These are phyloP conservation scores for Asteroscopus sphinx DNA, from an alignment of 2,888 invertebrate genomes.

Conservation along the genomic window DNA sequence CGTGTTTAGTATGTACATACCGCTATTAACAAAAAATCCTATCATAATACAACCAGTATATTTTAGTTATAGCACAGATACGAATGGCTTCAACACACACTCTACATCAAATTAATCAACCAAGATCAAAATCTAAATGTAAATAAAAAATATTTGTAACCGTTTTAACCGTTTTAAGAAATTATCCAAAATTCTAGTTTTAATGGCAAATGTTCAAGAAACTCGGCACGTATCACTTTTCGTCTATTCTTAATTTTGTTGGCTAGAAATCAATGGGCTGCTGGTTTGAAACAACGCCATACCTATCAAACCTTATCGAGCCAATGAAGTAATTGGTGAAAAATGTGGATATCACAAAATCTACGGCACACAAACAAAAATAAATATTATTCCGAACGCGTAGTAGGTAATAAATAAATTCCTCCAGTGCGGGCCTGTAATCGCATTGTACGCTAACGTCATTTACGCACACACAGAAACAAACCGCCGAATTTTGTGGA, in stretches of 20 bases:
- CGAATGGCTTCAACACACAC: conserved; percentile 6
- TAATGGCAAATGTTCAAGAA: conserved; percentile 19
- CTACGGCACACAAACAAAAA: conserved; percentile 9
- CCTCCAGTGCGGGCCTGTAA: conserved; percentile 82
- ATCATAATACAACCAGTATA: conserved; percentile 7
- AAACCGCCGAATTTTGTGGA: conserved; percentile 84
- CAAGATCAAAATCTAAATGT: background rate
- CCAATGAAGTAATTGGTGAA: conserved; percentile 16
- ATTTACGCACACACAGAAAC: conserved; percentile 84
- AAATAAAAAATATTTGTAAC: conserved; percentile 20
- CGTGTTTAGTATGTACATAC: conserved; percentile 2
- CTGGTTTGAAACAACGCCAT: conserved; percentile 16
- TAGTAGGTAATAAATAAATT: conserved; percentile 47
- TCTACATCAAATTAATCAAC: conserved; percentile 10
- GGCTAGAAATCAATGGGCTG: conserved; percentile 46
- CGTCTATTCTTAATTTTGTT: conserved; percentile 48
- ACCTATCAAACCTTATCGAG: conserved; percentile 19
- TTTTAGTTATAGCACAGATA: conserved; percentile 1
- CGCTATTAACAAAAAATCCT: conserved; percentile 7
- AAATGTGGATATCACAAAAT: conserved; percentile 11
- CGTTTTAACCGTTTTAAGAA: conserved; percentile 45
- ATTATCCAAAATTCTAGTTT: conserved; percentile 34
- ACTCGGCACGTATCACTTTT: conserved; percentile 45
- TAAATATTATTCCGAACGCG: conserved; percentile 45
- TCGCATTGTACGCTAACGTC: conserved; percentile 89